phyloP scores from a whole-genome alignment of 2,888 invertebrate species.

The Agrotis clavis region DNA sequence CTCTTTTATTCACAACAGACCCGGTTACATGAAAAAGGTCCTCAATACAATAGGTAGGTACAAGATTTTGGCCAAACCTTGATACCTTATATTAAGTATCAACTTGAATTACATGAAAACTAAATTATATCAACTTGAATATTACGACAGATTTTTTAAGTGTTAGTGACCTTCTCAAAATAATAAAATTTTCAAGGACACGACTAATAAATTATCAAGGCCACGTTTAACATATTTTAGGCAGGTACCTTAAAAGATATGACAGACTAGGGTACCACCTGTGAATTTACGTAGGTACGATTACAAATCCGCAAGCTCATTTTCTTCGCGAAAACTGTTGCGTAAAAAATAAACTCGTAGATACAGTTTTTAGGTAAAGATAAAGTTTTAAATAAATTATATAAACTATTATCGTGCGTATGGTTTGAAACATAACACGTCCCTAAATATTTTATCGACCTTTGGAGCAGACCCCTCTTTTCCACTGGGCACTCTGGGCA shows the following conservation, averaged over 20 bases:
- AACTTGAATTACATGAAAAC: not conserved
- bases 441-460: conserved; percentile 33
- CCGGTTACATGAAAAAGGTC: not conserved
- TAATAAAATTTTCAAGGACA: not conserved
- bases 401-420: not conserved
- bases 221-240: not conserved
- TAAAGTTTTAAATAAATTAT: not conserved
- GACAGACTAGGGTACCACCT: not conserved
- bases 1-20: not conserved
- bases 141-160: too few species aligned
- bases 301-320: not conserved
- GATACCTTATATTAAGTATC: too few species aligned
- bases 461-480: too few species aligned
- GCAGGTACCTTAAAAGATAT: not conserved
- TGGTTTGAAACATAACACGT: not conserved
- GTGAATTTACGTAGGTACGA: not conserved
- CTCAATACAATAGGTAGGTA: not conserved
- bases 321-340: too few species aligned
- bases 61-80: not conserved
- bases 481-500: too few species aligned
- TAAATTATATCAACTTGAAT: too few species aligned
- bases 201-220: conserved; percentile 2
- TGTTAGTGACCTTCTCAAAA: too few species aligned
- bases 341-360: not conserved
- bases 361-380: too few species aligned